Evolutionary conservation across 1,140 invertebrate species (phyloP).

Genomic region (Goniozus legneri): DNA sequence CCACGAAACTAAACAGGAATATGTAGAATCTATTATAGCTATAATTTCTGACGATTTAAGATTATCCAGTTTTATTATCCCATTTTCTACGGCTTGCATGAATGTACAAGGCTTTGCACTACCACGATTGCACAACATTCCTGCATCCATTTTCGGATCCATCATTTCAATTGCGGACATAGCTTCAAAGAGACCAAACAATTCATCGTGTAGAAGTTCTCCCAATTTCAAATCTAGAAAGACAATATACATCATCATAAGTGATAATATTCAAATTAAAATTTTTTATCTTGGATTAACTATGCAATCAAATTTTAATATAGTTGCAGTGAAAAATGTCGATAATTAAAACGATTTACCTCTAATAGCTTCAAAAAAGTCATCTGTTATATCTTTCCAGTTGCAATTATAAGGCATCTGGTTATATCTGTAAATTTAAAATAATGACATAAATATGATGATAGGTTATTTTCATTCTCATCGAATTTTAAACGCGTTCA

Average conservation of each 20-base stretch:
- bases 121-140: constrained; percentile 91
- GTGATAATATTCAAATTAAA: too few relatives aligned
- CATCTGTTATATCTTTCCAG: constrained; percentile 76
- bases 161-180: constrained; percentile 99
- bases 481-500: not conserved
- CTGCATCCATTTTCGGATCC: constrained; percentile 99
- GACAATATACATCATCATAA: too few relatives aligned
- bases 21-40: constrained; percentile 90
- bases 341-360: too few relatives aligned
- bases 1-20: constrained; percentile 91
- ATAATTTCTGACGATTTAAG: constrained; percentile 70
- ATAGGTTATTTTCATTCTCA: constrained; percentile 1
- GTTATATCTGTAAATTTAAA: constrained; percentile 37
- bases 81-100: constrained; percentile 77
- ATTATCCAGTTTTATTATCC: constrained; percentile 76
- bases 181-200: constrained; percentile 94
- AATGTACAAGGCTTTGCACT: constrained; percentile 84
- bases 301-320: too few relatives aligned
- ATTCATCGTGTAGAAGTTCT: constrained; percentile 84
- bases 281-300: too few relatives aligned
- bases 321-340: too few relatives aligned
- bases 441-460: not conserved
- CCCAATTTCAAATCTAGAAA: constrained; percentile 80
- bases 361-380: constrained; percentile 73
- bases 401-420: constrained; percentile 59